phyloP scores from a whole-genome alignment of 1,140 invertebrate species.

The Papilio glaucus region DNA sequence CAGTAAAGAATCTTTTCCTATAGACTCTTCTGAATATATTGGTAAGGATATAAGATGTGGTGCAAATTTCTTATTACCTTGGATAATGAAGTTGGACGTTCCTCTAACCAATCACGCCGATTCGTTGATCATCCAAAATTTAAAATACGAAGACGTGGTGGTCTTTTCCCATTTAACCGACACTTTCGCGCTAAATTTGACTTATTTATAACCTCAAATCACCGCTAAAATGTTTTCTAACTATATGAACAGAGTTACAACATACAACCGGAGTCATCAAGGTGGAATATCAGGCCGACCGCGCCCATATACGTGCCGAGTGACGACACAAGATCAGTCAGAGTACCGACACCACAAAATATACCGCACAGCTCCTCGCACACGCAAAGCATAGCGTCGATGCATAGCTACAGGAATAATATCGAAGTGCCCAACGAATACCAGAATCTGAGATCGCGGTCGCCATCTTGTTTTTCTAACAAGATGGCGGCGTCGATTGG shows the following conservation, averaged over 20 bases:
- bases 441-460: constrained; percentile 78
- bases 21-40: too few species aligned
- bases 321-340: constrained; percentile 63
- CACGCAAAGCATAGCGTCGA: constrained; percentile 77
- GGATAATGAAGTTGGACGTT: too few species aligned
- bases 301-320: constrained; percentile 79
- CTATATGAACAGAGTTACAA: constrained; percentile 77
- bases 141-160: too few species aligned
- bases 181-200: too few species aligned
- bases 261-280: constrained; percentile 70
- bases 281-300: constrained; percentile 73
- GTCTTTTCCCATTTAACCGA: too few species aligned
- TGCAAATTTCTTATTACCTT: too few species aligned
- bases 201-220: too few species aligned
- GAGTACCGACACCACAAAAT: constrained; percentile 65
- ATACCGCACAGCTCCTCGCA: constrained; percentile 78
- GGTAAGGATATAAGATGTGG: too few species aligned
- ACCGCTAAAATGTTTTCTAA: constrained; percentile 53
- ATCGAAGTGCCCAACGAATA: constrained; percentile 78
- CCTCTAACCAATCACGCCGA: too few species aligned
- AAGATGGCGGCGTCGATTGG: constrained; percentile 79
- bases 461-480: constrained; percentile 82
- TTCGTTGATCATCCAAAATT: background rate
- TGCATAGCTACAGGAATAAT: constrained; percentile 82
- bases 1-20: background rate